Base-by-base conservation (phyloP, 2,888 invertebrate genomes). In the Oligia latruncula region DNA sequence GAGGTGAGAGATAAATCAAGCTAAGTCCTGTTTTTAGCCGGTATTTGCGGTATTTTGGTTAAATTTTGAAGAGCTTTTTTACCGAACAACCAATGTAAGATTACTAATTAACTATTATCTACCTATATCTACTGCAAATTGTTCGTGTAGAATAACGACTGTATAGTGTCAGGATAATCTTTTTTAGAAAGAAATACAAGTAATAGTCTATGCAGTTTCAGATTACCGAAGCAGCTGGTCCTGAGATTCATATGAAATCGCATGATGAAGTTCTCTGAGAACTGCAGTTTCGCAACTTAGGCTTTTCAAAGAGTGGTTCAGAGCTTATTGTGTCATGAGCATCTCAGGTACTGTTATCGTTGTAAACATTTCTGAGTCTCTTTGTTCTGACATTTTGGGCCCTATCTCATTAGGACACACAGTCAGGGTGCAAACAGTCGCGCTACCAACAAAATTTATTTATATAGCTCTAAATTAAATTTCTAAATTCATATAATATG, bases 1-100 rank as follows among this genome's bases (percentile, higher is more conserved):
- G 71, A 86, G 81, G 66, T 71, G 23, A 76, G 58, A 46, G 35
- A 82, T 82, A 60, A 76, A 85, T 82, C 71, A 82, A 58, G 43
- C 62, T 73, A 73, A 81, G 81, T 84, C 84, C 66, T 62, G 71
- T 13, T 80, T 77, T 70, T 64, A 49, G 49, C 20, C 66, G 23
- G 35, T 46, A 49, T 52, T 52, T 60, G 66, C 67, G n/a, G 43
- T 40, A 65, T 60, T 66, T 60, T 70, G n/a, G n/a, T 55, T 29
- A 1, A 23, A 8, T 67, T 35, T 66, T 49, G 6, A 1, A 20
- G 17, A 52, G 23, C 0, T 35, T 64, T 52, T 67, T 52, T 15
- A 55, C 43, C 9, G 23, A 46, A 62, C 46, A 60, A 23, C 4
- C 9, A 46, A 29, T 29, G 13, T 29, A n/a, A 43, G 43, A 9